Base-by-base conservation (phyloP, 2,113 vertebrate genomes). In the Pluvianellus socialis region DNA sequence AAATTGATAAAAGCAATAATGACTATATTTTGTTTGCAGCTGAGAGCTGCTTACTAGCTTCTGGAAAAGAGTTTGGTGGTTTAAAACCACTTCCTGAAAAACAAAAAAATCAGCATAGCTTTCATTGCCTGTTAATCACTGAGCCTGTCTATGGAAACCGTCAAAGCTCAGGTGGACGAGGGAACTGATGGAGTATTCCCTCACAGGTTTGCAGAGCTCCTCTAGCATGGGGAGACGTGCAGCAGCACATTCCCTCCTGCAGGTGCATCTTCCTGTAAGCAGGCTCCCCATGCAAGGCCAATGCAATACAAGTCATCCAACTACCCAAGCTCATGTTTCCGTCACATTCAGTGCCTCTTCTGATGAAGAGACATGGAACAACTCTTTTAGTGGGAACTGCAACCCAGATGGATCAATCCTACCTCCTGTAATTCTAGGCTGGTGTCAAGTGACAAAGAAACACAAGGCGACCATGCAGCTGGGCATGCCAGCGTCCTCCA, bases 221-320 rank as follows among this genome's bases (percentile, higher is more conserved):
- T 72, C 33, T 20, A 30, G 9, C 42, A 14, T 2, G 13, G 14
- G 1, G 1, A 70, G 52, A 67, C 13, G 12, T 15, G 16, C 1
- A 7, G 27, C 23, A 71, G 33, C 1, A 0, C 0, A 0, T 4
- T 68, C 10, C 3, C 14, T 49, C 11, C n/a, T 45, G 55, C 26
- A 88, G 33, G 12, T n/a, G 5, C 40, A 66, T 53, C 62, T 65
- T 85, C 21, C 55, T 7, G 0, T 22, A 58, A 14, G 21, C 9
- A 10, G 28, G 9, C 14, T 63, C 20, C 6, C 11, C 28, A n/a
- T 1, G 6, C 1, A 4, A 73, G 20, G 17, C 14, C 40, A 84
- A 42, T 15, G 3, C 8, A 82, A 61, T 14, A 53, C 30, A 65
- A 79, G 23, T 85, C 35, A 59, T 56, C 12, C 33, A 49, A 33